phyloP scores from a whole-genome alignment of 2,888 invertebrate genomes.

The Automeris io region DNA sequence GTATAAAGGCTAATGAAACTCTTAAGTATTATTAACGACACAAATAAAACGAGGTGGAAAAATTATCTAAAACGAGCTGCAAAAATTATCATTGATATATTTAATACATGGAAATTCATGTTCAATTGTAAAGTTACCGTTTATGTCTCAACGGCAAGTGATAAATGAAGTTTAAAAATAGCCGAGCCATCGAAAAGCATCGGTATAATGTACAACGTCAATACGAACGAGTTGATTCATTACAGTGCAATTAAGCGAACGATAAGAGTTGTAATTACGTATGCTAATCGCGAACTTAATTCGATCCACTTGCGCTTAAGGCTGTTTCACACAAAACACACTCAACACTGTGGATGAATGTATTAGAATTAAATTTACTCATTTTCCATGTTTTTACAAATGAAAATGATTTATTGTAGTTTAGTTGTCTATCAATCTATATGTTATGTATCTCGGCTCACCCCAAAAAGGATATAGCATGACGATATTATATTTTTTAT shows the following conservation, averaged over 20 bases:
- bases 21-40: too few species aligned
- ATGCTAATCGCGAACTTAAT: slow-evolving; percentile 69
- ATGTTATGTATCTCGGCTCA: too few species aligned
- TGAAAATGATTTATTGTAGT: too few species aligned
- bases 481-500: too few species aligned
- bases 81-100: too few species aligned
- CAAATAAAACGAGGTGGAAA: too few species aligned
- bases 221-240: slow-evolving; percentile 56
- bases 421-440: too few species aligned
- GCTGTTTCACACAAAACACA: background rate
- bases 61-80: too few species aligned
- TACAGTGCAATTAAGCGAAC: slow-evolving; percentile 64
- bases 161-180: slow-evolving; percentile 9
- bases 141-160: slow-evolving; percentile 6
- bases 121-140: slow-evolving; percentile 5
- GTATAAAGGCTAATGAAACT: too few species aligned
- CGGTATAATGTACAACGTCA: slow-evolving; percentile 29
- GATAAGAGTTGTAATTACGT: slow-evolving; percentile 73
- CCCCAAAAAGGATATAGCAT: too few species aligned
- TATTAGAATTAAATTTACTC: too few species aligned
- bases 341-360: background rate
- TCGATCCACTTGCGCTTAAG: slow-evolving; percentile 36
- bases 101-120: slow-evolving; percentile 1
- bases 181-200: slow-evolving; percentile 10
- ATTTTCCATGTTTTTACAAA: too few species aligned